A percentile compares a stretch with the other conserved stretches of the same genome.
These are phyloP conservation scores for Hippoglossus hippoglossus DNA, from an alignment of 2,797 vertebrate genomes.

Conservation along the genomic window DNA sequence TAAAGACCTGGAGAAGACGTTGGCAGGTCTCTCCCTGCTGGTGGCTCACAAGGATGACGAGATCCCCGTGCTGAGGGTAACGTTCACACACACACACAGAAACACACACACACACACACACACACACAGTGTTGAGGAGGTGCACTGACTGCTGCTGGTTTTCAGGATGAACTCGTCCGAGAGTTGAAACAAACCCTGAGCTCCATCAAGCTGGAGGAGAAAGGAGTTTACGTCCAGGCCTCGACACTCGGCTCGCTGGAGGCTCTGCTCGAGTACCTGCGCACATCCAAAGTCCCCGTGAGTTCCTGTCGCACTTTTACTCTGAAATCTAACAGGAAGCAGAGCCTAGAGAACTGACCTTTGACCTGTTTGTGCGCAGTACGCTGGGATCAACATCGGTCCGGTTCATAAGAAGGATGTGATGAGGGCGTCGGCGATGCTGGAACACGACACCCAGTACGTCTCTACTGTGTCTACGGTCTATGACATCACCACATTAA, in stretches of 20 bases:
- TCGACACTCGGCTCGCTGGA: conserved; percentile 97
- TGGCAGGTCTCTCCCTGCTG: conserved; percentile 94
- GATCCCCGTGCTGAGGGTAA: conserved; percentile 93
- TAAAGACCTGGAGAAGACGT: conserved; percentile 95
- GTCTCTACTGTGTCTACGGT: conserved; percentile 53
- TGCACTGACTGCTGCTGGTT: conserved; percentile 5
- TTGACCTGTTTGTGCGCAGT: conserved; percentile 79
- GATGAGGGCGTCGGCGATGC: conserved; percentile 97
- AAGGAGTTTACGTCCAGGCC: conserved; percentile 98
- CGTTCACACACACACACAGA: neutral
- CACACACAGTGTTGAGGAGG: neutral
- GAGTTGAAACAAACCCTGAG: conserved; percentile 97
- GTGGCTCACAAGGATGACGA: conserved; percentile 95
- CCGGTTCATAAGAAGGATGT: conserved; percentile 98
- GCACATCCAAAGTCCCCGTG: conserved; percentile 97
- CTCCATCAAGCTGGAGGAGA: conserved; percentile 97
- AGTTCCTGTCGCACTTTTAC: conserved; percentile 55
- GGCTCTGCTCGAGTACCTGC: conserved; percentile 96
- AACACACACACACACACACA: neutral
- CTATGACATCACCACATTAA: too few species aligned
- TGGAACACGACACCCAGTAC: conserved; percentile 96
- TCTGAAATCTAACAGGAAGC: conserved; percentile 6
- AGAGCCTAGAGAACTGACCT: neutral
- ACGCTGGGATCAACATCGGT: conserved; percentile 98
- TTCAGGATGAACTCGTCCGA: conserved; percentile 93